Evolutionary conservation across 2,113 vertebrate genomes (phyloP).

Genomic region (Chauna torquata): DNA sequence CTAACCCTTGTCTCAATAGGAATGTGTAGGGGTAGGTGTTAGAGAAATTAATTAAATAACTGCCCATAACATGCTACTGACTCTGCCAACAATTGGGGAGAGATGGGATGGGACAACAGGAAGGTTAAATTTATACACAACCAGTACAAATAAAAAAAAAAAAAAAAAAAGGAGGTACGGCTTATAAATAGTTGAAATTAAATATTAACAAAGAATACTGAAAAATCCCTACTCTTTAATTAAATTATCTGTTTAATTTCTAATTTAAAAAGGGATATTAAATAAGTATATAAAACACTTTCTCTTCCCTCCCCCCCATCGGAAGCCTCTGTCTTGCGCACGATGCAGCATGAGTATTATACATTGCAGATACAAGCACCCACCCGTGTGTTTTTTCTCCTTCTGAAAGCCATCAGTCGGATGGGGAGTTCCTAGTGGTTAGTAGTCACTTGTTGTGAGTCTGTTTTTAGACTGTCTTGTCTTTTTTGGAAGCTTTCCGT

Average conservation of each 20-base stretch:
- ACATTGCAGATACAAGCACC: conserved; percentile 57
- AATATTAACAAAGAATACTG: conserved; percentile 88
- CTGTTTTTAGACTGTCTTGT: conserved; percentile 59
- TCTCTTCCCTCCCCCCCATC: conserved; percentile 74
- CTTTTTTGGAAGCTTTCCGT: conserved; percentile 62
- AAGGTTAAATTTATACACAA: conserved; percentile 78
- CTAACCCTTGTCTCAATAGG: conserved; percentile 81
- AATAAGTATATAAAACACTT: conserved; percentile 87
- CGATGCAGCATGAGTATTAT: conserved; percentile 33
- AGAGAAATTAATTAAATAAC: conserved; percentile 84
- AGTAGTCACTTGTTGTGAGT: conserved; percentile 60
- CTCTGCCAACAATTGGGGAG: conserved; percentile 78
- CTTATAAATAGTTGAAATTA: conserved; percentile 86
- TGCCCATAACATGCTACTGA: conserved; percentile 80
- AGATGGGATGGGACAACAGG: conserved; percentile 69
- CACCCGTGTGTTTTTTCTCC: conserved; percentile 40
- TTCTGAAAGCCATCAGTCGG: conserved; percentile 46
- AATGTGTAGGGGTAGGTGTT: conserved; percentile 84
- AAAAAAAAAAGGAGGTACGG: conserved; percentile 62
- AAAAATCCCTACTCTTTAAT: conserved; percentile 86
- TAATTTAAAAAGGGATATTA: conserved; percentile 86
- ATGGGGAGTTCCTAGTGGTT: conserved; percentile 74
- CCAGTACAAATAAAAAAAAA: conserved; percentile 71
- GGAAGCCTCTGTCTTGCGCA: conserved; percentile 70
- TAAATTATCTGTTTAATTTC: conserved; percentile 87